Evolutionary conservation across 2,113 vertebrate genomes (phyloP).

Genomic region (Salvelinus alpinus): DNA sequence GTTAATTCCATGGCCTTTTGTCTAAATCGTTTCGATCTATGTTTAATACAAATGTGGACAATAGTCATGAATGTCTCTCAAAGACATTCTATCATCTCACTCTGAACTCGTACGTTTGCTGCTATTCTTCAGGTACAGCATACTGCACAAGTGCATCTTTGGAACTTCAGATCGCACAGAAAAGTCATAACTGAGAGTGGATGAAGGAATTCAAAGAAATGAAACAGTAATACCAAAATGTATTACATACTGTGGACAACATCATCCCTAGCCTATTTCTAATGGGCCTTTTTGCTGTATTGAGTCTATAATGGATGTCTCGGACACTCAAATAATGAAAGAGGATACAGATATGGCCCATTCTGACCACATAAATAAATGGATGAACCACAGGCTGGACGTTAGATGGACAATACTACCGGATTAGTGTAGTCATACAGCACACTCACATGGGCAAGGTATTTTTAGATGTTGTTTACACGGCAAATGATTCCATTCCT

Average conservation of each 20-base stretch:
- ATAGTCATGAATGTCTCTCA: no score
- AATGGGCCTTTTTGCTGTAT: background rate
- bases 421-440: background rate
- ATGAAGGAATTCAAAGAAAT: background rate
- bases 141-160: background rate
- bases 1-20: no score
- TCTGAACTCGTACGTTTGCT: no score
- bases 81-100: no score
- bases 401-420: background rate
- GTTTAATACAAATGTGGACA: no score
- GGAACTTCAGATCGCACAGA: background rate
- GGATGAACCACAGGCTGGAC: background rate
- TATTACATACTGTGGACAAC: background rate
- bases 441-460: background rate
- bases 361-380: no score
- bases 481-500: background rate
- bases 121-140: no score
- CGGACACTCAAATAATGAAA: no score
- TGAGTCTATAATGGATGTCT: background rate
- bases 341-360: no score
- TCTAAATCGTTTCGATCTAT: no score
- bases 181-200: background rate
- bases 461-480: background rate
- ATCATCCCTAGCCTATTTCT: background rate
- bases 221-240: background rate